Conservation (phyloP, 2,113 vertebrate species). For the rat (Rattus norvegicus) region DNA sequence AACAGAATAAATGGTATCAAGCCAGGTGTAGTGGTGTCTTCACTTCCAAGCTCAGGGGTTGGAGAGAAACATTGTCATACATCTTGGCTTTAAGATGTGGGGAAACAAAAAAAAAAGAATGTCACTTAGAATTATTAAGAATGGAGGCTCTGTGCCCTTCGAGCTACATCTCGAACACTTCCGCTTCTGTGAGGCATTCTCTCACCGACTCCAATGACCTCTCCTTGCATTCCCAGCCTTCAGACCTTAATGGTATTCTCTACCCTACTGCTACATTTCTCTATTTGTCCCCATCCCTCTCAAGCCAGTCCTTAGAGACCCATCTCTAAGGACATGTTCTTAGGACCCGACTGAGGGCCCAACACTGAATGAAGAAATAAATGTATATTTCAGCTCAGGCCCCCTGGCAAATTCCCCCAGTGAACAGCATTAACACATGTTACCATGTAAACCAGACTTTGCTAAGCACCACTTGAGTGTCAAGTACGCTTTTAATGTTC, state of each 20-base stretch:
- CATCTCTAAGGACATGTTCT: not conserved
- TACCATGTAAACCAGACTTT: constrained; percentile 21
- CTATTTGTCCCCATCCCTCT: not conserved
- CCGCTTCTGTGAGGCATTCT: no score
- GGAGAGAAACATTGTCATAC: no score
- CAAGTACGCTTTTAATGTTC: not conserved
- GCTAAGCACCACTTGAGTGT: not conserved
- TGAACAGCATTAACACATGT: not conserved
- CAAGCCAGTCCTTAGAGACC: not conserved
- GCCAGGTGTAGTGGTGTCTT: no score
- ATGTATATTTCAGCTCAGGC: not conserved
- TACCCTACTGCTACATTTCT: not conserved
- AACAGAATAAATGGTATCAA: no score
- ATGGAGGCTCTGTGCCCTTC: no score
- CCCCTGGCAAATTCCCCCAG: not conserved
- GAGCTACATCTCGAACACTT: no score
- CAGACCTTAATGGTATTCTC: not conserved
- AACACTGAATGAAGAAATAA: not conserved
- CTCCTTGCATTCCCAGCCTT: not conserved
- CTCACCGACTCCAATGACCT: no score
- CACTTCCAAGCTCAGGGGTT: no score
- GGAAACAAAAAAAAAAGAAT: no score
- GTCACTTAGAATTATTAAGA: no score
- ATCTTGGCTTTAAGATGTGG: no score
- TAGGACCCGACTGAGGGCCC: no score